These are phyloP conservation scores for Anguilla japonica DNA, from an alignment of 2,113 vertebrate species.

Conservation along the genomic window DNA sequence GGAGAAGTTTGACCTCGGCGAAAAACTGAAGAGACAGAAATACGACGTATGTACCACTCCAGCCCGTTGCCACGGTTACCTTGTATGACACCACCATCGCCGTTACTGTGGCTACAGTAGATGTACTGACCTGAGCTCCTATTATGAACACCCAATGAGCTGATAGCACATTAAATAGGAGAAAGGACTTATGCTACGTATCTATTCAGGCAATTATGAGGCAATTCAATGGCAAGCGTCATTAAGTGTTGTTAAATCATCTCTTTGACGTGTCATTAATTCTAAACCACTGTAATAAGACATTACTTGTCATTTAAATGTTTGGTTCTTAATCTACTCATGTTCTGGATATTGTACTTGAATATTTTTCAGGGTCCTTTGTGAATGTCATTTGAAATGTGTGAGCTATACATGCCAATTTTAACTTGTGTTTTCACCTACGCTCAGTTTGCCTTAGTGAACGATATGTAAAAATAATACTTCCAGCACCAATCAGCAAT, in stretches of 20 bases:
- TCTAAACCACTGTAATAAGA: background rate
- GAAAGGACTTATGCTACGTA: too few species aligned
- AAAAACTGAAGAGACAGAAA: conserved; percentile 93
- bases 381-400: too few species aligned
- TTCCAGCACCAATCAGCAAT: background rate
- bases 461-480: background rate
- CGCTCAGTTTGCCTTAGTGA: background rate
- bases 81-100: background rate
- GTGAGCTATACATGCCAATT: background rate
- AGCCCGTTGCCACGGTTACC: background rate
- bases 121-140: background rate
- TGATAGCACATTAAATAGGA: background rate
- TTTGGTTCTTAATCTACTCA: background rate
- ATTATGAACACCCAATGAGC: background rate
- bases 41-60: conserved; percentile 79
- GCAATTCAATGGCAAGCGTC: too few species aligned
- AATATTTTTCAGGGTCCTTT: background rate
- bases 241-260: background rate
- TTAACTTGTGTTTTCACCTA: background rate
- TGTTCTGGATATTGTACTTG: background rate
- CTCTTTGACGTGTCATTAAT: background rate
- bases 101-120: background rate
- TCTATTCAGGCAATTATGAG: too few species aligned
- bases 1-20: conserved; percentile 91
- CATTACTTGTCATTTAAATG: background rate